Evolutionary conservation across 2,113 vertebrate genomes (phyloP).

Genomic region (Nannobrachium achirus): DNA sequence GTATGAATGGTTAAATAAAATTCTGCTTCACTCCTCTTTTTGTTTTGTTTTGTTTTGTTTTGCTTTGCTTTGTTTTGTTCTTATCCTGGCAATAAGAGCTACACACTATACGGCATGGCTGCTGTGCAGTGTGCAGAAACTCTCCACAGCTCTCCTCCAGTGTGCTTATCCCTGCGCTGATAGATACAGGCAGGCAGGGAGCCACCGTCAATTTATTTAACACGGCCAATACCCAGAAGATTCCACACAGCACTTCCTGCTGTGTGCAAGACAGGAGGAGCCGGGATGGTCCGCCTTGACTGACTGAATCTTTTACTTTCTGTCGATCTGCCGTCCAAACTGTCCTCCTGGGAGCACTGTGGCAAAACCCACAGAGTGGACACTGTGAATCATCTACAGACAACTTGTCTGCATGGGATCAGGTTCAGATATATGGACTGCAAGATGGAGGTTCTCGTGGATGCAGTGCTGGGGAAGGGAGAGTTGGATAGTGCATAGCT

Average conservation of each 20-base stretch:
- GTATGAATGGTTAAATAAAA: too few relatives aligned
- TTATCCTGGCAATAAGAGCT: constrained; percentile 43
- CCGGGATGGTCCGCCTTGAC: constrained; percentile 39
- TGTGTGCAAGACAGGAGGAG: constrained; percentile 48
- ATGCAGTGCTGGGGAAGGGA: constrained; percentile 33
- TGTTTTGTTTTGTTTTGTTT: background rate
- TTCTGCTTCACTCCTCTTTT: constrained; percentile 23
- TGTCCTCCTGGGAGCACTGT: constrained; percentile 45
- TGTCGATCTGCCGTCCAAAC: constrained; percentile 61
- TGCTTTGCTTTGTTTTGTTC: background rate
- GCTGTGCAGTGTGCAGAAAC: constrained; percentile 2
- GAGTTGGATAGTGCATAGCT: constrained; percentile 41
- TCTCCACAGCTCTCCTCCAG: constrained; percentile 21
- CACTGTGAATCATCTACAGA: constrained; percentile 61
- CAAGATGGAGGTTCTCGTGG: constrained; percentile 59
- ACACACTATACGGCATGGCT: background rate
- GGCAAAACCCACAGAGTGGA: constrained; percentile 68
- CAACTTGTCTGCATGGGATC: constrained; percentile 65
- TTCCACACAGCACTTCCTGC: constrained; percentile 56
- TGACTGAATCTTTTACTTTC: constrained; percentile 57
- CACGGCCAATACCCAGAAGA: constrained; percentile 68
- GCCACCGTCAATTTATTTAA: constrained; percentile 75
- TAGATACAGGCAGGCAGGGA: constrained; percentile 67
- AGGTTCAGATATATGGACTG: constrained; percentile 52
- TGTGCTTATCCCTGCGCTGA: constrained; percentile 55